These are phyloP conservation scores for Thoracochromis brauschi DNA, from an alignment of 2,113 vertebrate species.

Conservation along the genomic window DNA sequence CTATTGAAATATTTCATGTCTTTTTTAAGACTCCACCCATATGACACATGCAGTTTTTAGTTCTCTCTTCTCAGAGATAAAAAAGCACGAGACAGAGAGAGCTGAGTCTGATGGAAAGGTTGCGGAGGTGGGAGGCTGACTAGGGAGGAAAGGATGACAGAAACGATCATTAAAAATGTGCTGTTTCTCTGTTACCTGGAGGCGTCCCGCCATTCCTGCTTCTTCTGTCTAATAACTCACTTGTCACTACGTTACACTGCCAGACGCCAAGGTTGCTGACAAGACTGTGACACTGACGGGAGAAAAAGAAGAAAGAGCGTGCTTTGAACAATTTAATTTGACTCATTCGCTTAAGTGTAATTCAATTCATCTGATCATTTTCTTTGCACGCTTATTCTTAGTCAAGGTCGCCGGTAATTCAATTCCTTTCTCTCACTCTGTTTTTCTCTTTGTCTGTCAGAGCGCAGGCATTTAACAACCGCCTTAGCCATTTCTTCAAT, in stretches of 20 bases:
- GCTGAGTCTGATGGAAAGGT: slow-evolving; percentile 52
- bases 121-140: slow-evolving; percentile 63
- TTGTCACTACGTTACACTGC: slow-evolving; percentile 91
- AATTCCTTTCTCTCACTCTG: neutral
- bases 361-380: slow-evolving; percentile 37
- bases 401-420: slow-evolving; percentile 26
- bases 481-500: slow-evolving; percentile 53
- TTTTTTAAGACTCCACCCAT: slow-evolving; percentile 25
- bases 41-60: slow-evolving; percentile 27
- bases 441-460: slow-evolving; percentile 34
- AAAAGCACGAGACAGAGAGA: slow-evolving; percentile 38
- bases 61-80: slow-evolving; percentile 39
- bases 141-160: slow-evolving; percentile 61
- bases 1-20: slow-evolving; percentile 21
- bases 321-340: slow-evolving; percentile 46
- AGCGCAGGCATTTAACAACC: slow-evolving; percentile 55
- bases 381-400: slow-evolving; percentile 17
- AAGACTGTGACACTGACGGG: slow-evolving; percentile 85
- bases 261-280: slow-evolving; percentile 85
- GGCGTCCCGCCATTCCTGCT: slow-evolving; percentile 82
- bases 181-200: slow-evolving; percentile 69
- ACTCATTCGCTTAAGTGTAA: slow-evolving; percentile 20
- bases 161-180: slow-evolving; percentile 70
- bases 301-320: neutral
- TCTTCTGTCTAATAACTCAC: slow-evolving; percentile 93